A percentile compares a stretch with the other conserved stretches of the same genome.
phyloP scores from a whole-genome alignment of 2,113 vertebrate genomes.

The Callionymus lyra region DNA sequence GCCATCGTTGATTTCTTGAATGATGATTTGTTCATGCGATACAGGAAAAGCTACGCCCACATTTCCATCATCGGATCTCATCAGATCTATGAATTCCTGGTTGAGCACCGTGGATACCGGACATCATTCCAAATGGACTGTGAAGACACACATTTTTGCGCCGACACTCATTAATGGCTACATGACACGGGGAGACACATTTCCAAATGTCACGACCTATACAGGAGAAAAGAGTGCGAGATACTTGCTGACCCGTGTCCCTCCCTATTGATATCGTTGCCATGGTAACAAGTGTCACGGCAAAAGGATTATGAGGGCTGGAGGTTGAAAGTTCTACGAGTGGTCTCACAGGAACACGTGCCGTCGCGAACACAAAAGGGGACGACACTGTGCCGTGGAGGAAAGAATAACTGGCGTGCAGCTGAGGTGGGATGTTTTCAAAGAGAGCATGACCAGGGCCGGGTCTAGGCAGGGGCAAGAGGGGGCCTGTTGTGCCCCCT shows the following conservation, averaged over 20 bases:
- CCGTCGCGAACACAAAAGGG: background rate
- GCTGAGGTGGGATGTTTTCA: background rate
- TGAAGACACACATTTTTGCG: too few species aligned
- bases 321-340: conserved; percentile 30
- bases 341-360: conserved; percentile 1
- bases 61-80: too few species aligned
- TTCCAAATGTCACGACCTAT: conserved; percentile 43
- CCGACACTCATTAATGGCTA: conserved; percentile 8
- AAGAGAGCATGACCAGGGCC: too few species aligned
- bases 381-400: background rate
- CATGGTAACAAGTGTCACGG: conserved; percentile 59
- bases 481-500: too few species aligned
- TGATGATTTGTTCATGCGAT: too few species aligned
- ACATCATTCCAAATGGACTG: too few species aligned
- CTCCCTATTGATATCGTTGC: conserved; percentile 55
- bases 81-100: too few species aligned
- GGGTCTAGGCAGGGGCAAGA: too few species aligned
- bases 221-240: conserved; percentile 19
- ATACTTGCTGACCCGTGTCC: conserved; percentile 44
- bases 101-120: too few species aligned
- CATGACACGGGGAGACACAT: conserved; percentile 21
- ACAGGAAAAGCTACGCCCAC: too few species aligned
- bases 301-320: conserved; percentile 40
- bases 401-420: background rate
- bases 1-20: too few species aligned